Conservation (phyloP, 2,113 vertebrate species). For the Isurus oxyrinchus region DNA sequence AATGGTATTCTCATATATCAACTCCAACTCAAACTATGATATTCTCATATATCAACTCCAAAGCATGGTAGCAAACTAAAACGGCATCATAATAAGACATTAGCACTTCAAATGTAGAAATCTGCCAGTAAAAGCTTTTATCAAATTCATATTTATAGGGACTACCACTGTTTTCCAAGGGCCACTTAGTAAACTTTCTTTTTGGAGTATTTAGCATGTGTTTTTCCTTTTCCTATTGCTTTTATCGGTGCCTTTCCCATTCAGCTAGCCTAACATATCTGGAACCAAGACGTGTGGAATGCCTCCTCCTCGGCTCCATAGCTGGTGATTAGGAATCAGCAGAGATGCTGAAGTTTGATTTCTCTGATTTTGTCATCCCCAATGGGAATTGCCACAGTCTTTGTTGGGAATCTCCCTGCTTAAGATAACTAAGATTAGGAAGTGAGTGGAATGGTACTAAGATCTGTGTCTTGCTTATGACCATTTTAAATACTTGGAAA, state of each 20-base stretch:
- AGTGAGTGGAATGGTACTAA: not conserved
- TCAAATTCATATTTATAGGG: not conserved
- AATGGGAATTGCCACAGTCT: not conserved
- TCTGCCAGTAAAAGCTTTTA: not conserved
- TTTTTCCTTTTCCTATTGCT: not conserved
- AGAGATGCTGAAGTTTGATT: not conserved
- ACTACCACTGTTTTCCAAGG: not conserved
- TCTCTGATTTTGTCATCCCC: not conserved
- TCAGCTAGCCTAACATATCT: not conserved
- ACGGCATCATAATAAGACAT: not conserved
- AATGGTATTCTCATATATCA: too few species aligned
- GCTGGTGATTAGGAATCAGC: not conserved
- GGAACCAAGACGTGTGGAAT: not conserved
- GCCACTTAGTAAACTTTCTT: not conserved
- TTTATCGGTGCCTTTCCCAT: not conserved
- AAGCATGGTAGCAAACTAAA: not conserved
- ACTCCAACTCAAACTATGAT: not conserved
- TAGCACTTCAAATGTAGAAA: not conserved
- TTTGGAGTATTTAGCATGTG: not conserved
- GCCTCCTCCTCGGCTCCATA: not conserved
- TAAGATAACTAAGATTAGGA: not conserved
- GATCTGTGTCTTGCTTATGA: not conserved
- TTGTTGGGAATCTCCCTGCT: not conserved
- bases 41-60: not conserved
- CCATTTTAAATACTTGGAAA: not conserved